A percentile compares a stretch with the other conserved stretches of the same genome.
Conservation (phyloP, 2,113 vertebrate species). For the Pelusios castaneus region DNA sequence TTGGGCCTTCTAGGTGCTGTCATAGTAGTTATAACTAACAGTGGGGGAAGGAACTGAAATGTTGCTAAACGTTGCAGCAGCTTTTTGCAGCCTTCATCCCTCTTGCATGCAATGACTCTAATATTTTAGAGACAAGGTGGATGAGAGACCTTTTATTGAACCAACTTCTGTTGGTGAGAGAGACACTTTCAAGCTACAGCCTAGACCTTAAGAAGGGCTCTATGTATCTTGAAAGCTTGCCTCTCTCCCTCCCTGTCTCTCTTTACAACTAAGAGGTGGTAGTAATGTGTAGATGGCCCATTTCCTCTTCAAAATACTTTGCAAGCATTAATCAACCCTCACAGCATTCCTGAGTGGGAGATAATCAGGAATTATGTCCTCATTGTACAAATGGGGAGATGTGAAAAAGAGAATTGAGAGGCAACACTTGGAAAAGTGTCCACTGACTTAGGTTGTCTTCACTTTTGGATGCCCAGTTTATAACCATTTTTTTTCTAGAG, state of each 20-base stretch:
- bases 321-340: neutral
- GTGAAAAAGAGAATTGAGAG: fast-evolving
- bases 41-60: neutral
- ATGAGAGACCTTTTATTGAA: too few relatives aligned
- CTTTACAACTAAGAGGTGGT: neutral
- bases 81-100: neutral
- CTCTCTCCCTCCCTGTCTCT: neutral
- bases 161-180: too few relatives aligned
- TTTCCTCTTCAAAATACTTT: conserved; percentile 25
- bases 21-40: neutral
- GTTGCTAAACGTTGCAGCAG: neutral
- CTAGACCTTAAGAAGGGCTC: too few relatives aligned
- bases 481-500: fast-evolving
- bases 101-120: neutral
- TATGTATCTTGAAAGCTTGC: neutral
- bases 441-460: neutral
- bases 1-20: neutral
- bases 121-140: neutral
- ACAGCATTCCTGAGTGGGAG: neutral
- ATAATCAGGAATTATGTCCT: neutral
- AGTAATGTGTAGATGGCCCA: neutral
- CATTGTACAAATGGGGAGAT: neutral
- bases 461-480: neutral
- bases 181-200: too few relatives aligned
- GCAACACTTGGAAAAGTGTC: neutral